Evolutionary conservation across 2,797 vertebrate species (phyloP), one percentile per base, ranked within the genome.

Genomic region (Iguana delicatissima): DNA sequence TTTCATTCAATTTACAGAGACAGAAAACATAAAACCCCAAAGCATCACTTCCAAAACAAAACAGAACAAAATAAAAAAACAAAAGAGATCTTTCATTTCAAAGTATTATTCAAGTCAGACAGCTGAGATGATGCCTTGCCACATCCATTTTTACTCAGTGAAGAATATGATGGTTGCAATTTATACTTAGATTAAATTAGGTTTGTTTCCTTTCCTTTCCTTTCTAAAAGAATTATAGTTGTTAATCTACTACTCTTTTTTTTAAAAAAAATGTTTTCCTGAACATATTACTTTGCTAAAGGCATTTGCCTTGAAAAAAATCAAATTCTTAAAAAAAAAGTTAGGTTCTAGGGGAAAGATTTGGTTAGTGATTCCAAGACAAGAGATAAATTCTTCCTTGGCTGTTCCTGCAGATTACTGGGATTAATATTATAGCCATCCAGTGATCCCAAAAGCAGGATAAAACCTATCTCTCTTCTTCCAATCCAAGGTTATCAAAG

Each of bases 11-110:
- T 80, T 69, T 50, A 24, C 16, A 64, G 62, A 35, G 32, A 24
- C 13, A 50, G 81, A 86, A 86, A 62, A 88, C 79, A 38, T 32
- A 52, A 88, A 80, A 69, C 67, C 4, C 29, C 67, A 62, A 87
- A 80, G 46, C 62, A 88, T 80, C 32, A 50, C 42, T 50, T 10
- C 8, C 14, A 9, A 80, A 67, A 80, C 29, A 57, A 42, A 77
- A 77, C 64, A 67, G 26, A 26, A 67, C 64, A 24, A 24, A 64
- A 7, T 13, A 13, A 13, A 13, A 57, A 57, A 57, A 57, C 55
- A 57, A 57, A 86, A 6, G 32, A 77, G 42, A n/a, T 79, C 42
- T 46, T 22, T 87, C 14, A 38, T 67, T 12, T 24, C 26, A 80
- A 79, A 87, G 76, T 32, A 64, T 50, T 87, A 18, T 26, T 79